Percentiles rank a stretch among this genome's conserved stretches.
phyloP scores from a whole-genome alignment of 1,140 invertebrate genomes.

The Drosophila kohkoa region DNA sequence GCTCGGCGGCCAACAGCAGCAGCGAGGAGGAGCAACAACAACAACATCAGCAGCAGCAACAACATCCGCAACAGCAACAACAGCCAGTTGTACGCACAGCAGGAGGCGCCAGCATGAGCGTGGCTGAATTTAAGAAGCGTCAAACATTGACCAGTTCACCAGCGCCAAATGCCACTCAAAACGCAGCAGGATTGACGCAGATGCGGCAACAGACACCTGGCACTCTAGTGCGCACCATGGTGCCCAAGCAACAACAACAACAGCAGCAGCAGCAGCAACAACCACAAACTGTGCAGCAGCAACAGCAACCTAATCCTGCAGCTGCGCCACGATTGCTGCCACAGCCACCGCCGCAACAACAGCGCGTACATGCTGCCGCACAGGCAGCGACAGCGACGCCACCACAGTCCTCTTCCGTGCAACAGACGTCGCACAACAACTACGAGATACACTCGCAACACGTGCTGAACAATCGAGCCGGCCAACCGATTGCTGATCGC shows the following conservation, averaged over 20 bases:
- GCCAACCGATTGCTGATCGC: constrained; percentile 70
- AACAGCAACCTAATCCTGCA: constrained; percentile 34
- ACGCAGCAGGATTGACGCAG: constrained; percentile 23
- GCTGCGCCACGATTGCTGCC: constrained; percentile 3
- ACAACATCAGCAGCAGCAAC: constrained; percentile 39
- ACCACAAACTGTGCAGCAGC: constrained; percentile 31
- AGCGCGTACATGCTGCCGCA: constrained; percentile 21
- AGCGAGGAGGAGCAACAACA: constrained; percentile 56
- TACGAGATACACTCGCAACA: constrained; percentile 83
- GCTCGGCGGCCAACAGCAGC: constrained; percentile 39
- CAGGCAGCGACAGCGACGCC: constrained; percentile 10
- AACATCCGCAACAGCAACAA: constrained; percentile 40
- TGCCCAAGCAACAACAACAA: constrained; percentile 52
- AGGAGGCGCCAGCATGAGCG: constrained; percentile 68
- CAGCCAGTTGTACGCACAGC: constrained; percentile 53
- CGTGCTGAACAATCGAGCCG: constrained; percentile 75
- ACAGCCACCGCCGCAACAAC: constrained; percentile 20
- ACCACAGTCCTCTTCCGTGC: constrained; percentile 65
- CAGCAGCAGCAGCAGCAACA: constrained; percentile 30
- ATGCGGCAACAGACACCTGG: constrained; percentile 39
- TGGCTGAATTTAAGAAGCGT: constrained; percentile 77
- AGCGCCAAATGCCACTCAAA: constrained; percentile 13
- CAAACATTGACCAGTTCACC: constrained; percentile 51
- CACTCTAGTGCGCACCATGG: constrained; percentile 50
- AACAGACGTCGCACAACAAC: constrained; percentile 80